Conservation (phyloP, 2,797 vertebrate species). For the Chaetophractus vellerosus region DNA sequence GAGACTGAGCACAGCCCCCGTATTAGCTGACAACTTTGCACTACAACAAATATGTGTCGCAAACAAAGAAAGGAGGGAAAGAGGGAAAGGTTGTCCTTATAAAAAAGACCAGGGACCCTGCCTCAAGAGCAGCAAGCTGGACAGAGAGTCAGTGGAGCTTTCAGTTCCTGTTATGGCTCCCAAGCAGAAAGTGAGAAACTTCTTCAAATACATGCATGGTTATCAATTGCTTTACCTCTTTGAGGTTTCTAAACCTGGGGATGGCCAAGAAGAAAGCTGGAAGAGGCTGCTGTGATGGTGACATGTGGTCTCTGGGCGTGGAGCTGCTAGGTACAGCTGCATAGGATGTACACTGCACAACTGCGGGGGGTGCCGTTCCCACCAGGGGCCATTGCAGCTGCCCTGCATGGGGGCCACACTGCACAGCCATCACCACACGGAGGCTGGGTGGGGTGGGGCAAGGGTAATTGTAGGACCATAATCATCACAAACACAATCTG, state of each 20-base stretch:
- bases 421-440: neutral
- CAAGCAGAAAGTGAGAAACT: neutral
- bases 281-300: neutral
- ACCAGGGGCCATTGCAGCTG: accelerated
- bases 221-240: neutral
- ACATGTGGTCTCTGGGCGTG: accelerated
- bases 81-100: neutral
- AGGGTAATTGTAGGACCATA: constrained; percentile 69
- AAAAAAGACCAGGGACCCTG: neutral
- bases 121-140: neutral
- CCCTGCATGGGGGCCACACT: neutral
- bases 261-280: neutral
- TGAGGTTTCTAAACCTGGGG: neutral
- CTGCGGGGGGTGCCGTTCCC: neutral
- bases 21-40: neutral
- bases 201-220: neutral
- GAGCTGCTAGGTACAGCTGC: accelerated
- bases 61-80: neutral
- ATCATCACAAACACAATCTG: constrained; percentile 69
- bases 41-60: constrained; percentile 21
- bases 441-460: constrained; percentile 53
- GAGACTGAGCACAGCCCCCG: neutral
- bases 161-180: neutral
- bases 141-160: neutral
- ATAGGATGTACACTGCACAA: neutral